phyloP scores from a whole-genome alignment of 2,888 invertebrate species.

The Agrochola circellaris region DNA sequence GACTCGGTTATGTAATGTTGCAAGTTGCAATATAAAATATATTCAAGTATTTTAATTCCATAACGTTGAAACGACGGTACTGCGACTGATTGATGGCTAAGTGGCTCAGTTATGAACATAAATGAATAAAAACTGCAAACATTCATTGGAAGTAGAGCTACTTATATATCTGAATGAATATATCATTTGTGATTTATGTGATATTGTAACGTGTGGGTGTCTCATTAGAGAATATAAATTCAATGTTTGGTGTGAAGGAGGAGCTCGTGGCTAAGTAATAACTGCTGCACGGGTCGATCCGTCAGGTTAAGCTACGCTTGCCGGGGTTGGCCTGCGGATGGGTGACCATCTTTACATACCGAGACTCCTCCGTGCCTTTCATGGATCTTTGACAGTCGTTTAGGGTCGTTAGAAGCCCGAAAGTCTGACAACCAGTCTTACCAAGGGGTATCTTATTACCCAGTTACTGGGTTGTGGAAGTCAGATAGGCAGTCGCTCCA shows the following conservation, averaged over 20 bases:
- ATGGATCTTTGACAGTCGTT: too few relatives aligned
- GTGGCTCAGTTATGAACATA: constrained; percentile 29
- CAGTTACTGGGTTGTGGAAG: too few relatives aligned
- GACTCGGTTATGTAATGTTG: constrained; percentile 77
- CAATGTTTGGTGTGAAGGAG: neutral
- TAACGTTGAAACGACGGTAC: constrained; percentile 21
- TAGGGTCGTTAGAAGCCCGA: too few relatives aligned
- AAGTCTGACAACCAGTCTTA: too few relatives aligned
- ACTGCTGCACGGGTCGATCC: too few relatives aligned
- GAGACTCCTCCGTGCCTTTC: too few relatives aligned
- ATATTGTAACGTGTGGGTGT: constrained; percentile 24
- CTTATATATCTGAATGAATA: constrained; percentile 44
- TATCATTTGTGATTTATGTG: constrained; percentile 39
- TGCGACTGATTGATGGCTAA: constrained; percentile 14
- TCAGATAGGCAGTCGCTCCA: too few relatives aligned
- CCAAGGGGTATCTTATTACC: too few relatives aligned
- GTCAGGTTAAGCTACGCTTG: too few relatives aligned
- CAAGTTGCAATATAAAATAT: constrained; percentile 68
- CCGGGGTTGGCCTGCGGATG: too few relatives aligned
- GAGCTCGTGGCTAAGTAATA: too few relatives aligned
- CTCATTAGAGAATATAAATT: constrained; percentile 42
- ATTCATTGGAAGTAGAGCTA: constrained; percentile 42
- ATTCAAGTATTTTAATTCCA: constrained; percentile 67
- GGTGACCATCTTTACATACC: too few relatives aligned
- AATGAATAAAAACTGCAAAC: constrained; percentile 49